These are phyloP conservation scores for Nanorana parkeri DNA, from an alignment of 2,113 vertebrate species.

Conservation along the genomic window DNA sequence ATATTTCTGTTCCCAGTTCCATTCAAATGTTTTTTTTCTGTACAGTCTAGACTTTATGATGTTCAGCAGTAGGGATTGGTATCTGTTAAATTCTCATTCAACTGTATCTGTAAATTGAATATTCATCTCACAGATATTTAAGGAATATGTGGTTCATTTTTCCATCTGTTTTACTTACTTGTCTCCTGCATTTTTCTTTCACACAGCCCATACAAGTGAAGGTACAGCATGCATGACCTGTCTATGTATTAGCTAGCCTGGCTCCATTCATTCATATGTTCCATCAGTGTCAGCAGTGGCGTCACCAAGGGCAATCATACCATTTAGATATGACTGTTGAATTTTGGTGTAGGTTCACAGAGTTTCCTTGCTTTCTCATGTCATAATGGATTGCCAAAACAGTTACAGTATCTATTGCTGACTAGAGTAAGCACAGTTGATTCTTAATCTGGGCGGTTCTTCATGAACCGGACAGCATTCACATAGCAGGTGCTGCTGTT, in stretches of 20 bases:
- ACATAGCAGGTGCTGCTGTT: no score
- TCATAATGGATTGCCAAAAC: neutral
- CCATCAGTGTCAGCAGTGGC: conserved; percentile 69
- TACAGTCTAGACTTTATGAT: no score
- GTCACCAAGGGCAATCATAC: conserved; percentile 66
- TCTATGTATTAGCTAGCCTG: conserved; percentile 75
- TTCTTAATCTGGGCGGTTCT: no score
- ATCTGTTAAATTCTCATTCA: conserved; percentile 29
- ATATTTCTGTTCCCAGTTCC: no score
- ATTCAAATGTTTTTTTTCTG: no score
- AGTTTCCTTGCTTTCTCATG: neutral
- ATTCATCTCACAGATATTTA: conserved; percentile 43
- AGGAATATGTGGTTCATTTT: conserved; percentile 50
- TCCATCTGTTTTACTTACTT: conserved; percentile 72
- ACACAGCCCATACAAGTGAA: conserved; percentile 89
- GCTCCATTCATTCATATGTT: conserved; percentile 67
- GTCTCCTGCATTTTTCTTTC: conserved; percentile 79
- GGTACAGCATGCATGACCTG: conserved; percentile 87
- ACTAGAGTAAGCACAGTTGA: neutral
- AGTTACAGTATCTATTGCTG: neutral
- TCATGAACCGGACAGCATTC: no score
- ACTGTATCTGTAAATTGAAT: conserved; percentile 39
- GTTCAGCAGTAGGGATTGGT: neutral
- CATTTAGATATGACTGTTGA: neutral
- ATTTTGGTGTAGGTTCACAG: neutral